Conservation (phyloP, 2,888 invertebrate genomes). For the Phymatocera aterrima region DNA sequence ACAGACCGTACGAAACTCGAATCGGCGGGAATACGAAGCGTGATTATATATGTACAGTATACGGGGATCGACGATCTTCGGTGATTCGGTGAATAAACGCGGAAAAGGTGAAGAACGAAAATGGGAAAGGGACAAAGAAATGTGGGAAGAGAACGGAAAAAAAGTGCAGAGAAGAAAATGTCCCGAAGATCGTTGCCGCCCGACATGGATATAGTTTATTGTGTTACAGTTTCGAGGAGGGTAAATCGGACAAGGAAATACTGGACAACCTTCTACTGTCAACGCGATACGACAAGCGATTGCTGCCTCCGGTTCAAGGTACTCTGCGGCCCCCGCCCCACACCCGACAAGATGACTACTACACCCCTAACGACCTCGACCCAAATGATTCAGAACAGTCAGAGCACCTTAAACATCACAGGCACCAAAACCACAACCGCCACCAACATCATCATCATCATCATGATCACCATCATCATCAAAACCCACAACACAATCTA, state of each 20-base stretch:
- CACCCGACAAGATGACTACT: conserved; percentile 72
- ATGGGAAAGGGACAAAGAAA: no score
- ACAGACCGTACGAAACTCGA: no score
- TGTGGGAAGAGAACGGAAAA: background rate
- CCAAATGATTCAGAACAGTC: conserved; percentile 70
- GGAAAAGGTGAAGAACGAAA: background rate
- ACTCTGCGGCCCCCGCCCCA: conserved; percentile 73
- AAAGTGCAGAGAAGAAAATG: no score
- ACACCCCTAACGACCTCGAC: conserved; percentile 70
- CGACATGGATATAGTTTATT: conserved; percentile 55
- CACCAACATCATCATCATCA: conserved; percentile 65
- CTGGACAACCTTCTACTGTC: conserved; percentile 92
- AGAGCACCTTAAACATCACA: conserved; percentile 72
- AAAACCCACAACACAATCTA: conserved; percentile 72
- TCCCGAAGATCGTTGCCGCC: conserved; percentile 6
- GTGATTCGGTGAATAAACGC: background rate
- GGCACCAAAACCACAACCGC: conserved; percentile 72
- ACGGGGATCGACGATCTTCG: conserved; percentile 9
- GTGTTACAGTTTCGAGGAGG: conserved; percentile 89
- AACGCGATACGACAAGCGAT: conserved; percentile 94
- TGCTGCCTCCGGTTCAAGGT: conserved; percentile 94
- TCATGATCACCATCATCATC: conserved; percentile 64
- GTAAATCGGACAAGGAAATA: conserved; percentile 95
- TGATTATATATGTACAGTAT: no score
- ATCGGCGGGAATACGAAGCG: no score